Evolutionary conservation across 2,113 vertebrate genomes (phyloP), one percentile per base, ranked within the genome.

Genomic region (Atherinomorus stipes): DNA sequence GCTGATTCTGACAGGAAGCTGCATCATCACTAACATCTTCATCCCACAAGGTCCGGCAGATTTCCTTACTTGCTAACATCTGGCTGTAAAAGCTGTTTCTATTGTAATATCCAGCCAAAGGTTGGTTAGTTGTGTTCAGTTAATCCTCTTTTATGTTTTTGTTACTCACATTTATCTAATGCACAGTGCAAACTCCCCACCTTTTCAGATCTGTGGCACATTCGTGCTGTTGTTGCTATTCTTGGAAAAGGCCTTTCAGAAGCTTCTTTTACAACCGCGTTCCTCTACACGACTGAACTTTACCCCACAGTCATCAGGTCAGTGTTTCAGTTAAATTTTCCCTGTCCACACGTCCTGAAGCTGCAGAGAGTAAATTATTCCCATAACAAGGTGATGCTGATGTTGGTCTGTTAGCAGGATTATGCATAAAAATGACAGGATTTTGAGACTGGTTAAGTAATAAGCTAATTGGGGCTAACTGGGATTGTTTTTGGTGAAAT

Each of bases 271-370:
- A 95, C 94, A 0, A 94, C 92, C 0, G 61, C 91, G 60, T 94
- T 78, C 85, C 81, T 97, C 38, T 96, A 95, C 87, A 96, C 95
- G 0, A 88, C 95, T 0, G 96, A 97, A 78, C 86, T 97, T 31
- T 97, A 92, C 70, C 96, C 96, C 8, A 97, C 96, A 0, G 90
- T 96, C 10, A 69, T 96, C 78, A 95, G 96, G 96, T 97, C 73
- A 76, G 64, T 54, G 49, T 12, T 53, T 37, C 22, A 22, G 37
- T 21, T 44, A 0, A 16, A 28, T 15, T 56, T 26, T 52, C 63
- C 58, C 15, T 25, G 37, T 10, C 37, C 37, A 7, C 37, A n/a
- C n/a, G 4, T 45, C 42, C 16, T 4, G 28, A 31, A 31, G 28
- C 28, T 31, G 28, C 28, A 7, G 28, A 31, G 28, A 31, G 28